phyloP scores from a whole-genome alignment of 2,888 invertebrate genomes.

The Operophtera brumata region DNA sequence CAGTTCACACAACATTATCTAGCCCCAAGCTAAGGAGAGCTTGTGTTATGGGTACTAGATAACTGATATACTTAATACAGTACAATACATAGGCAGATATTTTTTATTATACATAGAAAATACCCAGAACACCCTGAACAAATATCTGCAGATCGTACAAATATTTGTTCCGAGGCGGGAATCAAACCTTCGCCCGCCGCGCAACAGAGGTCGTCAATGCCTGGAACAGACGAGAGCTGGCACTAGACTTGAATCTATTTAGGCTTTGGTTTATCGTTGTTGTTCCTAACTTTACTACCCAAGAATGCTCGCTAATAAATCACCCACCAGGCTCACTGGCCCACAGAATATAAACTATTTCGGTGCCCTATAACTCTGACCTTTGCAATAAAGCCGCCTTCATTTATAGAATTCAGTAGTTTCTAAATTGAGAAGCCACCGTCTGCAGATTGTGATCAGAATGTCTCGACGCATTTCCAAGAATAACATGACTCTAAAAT shows the following conservation, averaged over 20 bases:
- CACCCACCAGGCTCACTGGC: background rate
- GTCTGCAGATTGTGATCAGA: constrained; percentile 14
- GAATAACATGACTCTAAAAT: constrained; percentile 14
- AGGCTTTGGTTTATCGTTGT: background rate
- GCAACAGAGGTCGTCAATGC: too few species aligned
- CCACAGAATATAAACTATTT: background rate
- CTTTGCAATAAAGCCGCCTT: constrained; percentile 5
- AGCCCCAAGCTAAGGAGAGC: too few species aligned
- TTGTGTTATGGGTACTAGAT: too few species aligned
- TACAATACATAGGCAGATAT: too few species aligned
- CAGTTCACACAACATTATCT: too few species aligned
- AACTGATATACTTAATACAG: too few species aligned
- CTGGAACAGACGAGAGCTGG: too few species aligned
- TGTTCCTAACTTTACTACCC: background rate
- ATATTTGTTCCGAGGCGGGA: too few species aligned
- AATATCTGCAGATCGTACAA: too few species aligned
- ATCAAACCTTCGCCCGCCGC: too few species aligned
- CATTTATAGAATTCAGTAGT: constrained; percentile 14
- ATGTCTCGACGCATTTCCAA: constrained; percentile 16
- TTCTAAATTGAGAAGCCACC: constrained; percentile 15
- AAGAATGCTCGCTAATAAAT: background rate
- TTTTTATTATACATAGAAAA: too few species aligned
- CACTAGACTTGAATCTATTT: background rate
- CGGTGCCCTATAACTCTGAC: constrained; percentile 1
- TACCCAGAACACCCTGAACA: too few species aligned